Evolutionary conservation across 2,113 vertebrate genomes (phyloP).

Genomic region (Mirounga angustirostris): DNA sequence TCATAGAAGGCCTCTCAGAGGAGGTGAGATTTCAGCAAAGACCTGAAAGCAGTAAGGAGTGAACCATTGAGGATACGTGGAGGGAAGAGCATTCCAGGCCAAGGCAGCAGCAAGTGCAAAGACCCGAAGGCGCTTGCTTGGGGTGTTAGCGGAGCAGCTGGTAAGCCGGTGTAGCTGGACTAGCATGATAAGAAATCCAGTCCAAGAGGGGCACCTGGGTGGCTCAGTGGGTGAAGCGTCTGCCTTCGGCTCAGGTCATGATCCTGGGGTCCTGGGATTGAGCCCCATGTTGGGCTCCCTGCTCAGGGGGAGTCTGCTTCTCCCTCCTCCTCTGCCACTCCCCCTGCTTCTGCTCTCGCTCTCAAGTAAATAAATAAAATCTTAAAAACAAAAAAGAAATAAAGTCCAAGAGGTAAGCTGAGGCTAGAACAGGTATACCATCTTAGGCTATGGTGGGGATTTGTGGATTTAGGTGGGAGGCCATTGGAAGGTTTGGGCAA

Average conservation of each 20-base stretch:
- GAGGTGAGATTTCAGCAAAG: slow-evolving; percentile 31
- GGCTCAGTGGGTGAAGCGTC: too few relatives aligned
- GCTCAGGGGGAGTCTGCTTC: too few relatives aligned
- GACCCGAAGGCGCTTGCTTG: neutral
- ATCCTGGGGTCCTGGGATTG: too few relatives aligned
- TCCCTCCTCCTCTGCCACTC: too few relatives aligned
- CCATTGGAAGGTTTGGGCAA: neutral
- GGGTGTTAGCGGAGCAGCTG: neutral
- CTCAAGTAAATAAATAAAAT: too few relatives aligned
- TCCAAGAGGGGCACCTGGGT: neutral
- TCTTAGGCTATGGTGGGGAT: neutral
- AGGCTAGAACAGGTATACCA: neutral
- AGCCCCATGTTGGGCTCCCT: too few relatives aligned
- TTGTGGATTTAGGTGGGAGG: neutral
- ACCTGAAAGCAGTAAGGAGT: neutral
- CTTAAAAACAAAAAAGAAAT: neutral
- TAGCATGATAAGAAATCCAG: neutral
- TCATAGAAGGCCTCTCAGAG: slow-evolving; percentile 31
- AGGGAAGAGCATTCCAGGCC: neutral
- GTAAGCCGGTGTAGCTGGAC: neutral
- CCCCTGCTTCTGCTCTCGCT: too few relatives aligned
- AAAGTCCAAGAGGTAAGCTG: neutral
- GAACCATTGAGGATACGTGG: neutral
- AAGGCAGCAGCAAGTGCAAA: neutral
- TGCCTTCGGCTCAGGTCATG: too few relatives aligned